phyloP scores from a whole-genome alignment of 2,113 vertebrate species.

The Taurulus bubalis region DNA sequence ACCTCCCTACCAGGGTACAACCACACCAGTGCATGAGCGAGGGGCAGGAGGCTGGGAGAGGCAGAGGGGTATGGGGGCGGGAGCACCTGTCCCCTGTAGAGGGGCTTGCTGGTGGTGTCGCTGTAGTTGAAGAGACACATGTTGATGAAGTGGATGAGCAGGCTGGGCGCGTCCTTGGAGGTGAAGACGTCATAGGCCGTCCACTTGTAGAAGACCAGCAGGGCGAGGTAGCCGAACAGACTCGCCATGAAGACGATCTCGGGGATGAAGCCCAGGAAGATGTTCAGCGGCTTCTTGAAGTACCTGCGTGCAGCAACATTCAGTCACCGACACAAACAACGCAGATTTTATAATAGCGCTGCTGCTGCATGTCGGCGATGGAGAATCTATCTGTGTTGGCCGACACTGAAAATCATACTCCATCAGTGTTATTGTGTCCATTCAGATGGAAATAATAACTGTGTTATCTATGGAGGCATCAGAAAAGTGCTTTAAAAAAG shows the following conservation, averaged over 20 bases:
- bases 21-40: neutral
- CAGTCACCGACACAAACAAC: neutral
- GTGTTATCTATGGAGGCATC: neutral
- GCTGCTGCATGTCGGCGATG: neutral
- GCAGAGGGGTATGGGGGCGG: conserved; percentile 11
- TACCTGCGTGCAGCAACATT: conserved; percentile 83
- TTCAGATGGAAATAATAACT: neutral
- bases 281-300: conserved; percentile 97
- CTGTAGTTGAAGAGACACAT: conserved; percentile 98
- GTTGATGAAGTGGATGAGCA: conserved; percentile 98
- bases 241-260: conserved; percentile 96
- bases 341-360: neutral
- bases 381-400: neutral
- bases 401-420: neutral
- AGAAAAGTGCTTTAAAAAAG: neutral
- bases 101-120: conserved; percentile 86
- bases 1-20: neutral
- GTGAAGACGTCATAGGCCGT: conserved; percentile 88
- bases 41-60: conserved; percentile 7
- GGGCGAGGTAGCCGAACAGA: conserved; percentile 94
- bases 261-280: conserved; percentile 96
- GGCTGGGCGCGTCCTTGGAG: conserved; percentile 93
- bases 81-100: conserved; percentile 95
- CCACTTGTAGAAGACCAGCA: conserved; percentile 98
- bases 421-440: neutral